Base-by-base conservation (phyloP, 2,888 invertebrate species). In the Cremastinae sp. region DNA sequence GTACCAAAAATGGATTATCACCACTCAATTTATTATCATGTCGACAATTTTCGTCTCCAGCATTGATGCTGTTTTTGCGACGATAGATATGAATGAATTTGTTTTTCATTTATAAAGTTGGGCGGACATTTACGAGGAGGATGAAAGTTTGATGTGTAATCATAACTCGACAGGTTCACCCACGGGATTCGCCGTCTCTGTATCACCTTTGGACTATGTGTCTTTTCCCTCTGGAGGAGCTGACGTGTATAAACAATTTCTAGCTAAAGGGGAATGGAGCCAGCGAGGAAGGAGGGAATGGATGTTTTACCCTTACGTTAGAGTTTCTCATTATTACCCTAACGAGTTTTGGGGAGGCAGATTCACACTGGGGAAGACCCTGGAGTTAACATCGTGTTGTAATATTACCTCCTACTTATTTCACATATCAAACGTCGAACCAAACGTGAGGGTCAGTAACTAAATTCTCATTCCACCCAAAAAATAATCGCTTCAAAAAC, bases 251-350 rank as follows among this genome's bases (percentile, higher is more conserved):
- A 39, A 14, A 58, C 43, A 58, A 58, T 58, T 43, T 58, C 43
- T 12, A 2, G 28, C n/a, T 0, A 9, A 53, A 4, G 12, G 41
- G 1, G 2, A 22, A n/a, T 20, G 10, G 3, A 20, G 45, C 1
- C 18, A 45, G 10, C 45, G 22, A 45, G 45, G 45, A 16, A 45
- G 14, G 28, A 45, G 45, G 45, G 28, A 45, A 9, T 12, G 10
- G 10, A 22, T 10, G 65, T 39, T 64, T 59, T 47, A 41, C 37
- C 47, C 68, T 53, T 65, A 51, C 45, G 20, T 35, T 37, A n/a
- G 37, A 22, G 65, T 65, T 70, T 66, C 73, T 78, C 68, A 78
- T 78, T 75, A 78, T 58, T 61, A 49, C 56, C 47, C 16, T 73
- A 75, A 76, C 76, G 73, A 74, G 78, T 71, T 74, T 79, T 56